These are phyloP conservation scores for Athetis lepigone DNA, from an alignment of 2,888 invertebrate genomes.

Conservation along the genomic window DNA sequence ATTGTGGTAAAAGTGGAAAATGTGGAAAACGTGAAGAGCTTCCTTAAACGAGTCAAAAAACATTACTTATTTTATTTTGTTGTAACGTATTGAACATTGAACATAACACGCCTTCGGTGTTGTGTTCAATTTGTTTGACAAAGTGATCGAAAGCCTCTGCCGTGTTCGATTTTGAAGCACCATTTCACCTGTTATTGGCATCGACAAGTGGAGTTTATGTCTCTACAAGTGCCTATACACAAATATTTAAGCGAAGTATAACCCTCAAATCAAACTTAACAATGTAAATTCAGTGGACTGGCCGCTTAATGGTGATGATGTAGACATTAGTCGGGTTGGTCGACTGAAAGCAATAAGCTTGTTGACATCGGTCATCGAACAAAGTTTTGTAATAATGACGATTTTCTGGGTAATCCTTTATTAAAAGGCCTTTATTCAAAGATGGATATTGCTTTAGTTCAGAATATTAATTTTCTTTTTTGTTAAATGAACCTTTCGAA, in stretches of 20 bases:
- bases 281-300: slow-evolving; percentile 28
- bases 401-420: slow-evolving; percentile 16
- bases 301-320: slow-evolving; percentile 18
- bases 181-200: slow-evolving; percentile 49
- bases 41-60: slow-evolving; percentile 31
- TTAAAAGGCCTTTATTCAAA: slow-evolving; percentile 34
- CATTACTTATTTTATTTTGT: slow-evolving; percentile 43
- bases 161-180: slow-evolving; percentile 42
- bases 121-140: slow-evolving; percentile 56
- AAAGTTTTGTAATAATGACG: slow-evolving; percentile 49
- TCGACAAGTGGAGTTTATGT: slow-evolving; percentile 49
- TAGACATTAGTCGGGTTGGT: slow-evolving; percentile 30
- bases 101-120: slow-evolving; percentile 42
- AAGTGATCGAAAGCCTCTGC: slow-evolving; percentile 49
- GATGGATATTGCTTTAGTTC: not conserved
- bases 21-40: slow-evolving; percentile 29
- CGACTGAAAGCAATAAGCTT: slow-evolving; percentile 46
- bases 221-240: slow-evolving; percentile 20
- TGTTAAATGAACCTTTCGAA: slow-evolving; percentile 6
- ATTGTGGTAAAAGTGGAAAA: slow-evolving; percentile 33
- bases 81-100: slow-evolving; percentile 41
- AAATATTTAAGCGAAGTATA: slow-evolving; percentile 29
- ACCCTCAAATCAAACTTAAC: slow-evolving; percentile 26
- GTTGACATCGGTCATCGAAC: slow-evolving; percentile 31
- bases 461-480: not conserved